These are phyloP conservation scores for Calameuta filiformis DNA, from an alignment of 2,888 invertebrate species.

Conservation along the genomic window DNA sequence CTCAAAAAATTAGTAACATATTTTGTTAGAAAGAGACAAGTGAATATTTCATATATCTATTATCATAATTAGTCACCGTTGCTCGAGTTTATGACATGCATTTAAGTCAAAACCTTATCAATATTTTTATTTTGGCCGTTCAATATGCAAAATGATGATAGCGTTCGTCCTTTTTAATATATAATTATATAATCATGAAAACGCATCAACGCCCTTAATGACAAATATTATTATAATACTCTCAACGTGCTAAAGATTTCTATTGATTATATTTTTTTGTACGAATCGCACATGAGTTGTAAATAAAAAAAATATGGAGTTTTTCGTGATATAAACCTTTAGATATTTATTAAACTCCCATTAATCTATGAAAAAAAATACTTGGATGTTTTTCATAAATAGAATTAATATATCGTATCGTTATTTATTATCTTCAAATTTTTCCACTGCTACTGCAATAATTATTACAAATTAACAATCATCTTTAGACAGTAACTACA, in stretches of 20 bases:
- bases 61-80: not conserved
- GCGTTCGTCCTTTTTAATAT: not conserved
- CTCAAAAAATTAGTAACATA: not conserved
- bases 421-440: slow-evolving; percentile 8
- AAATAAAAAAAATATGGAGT: not conserved
- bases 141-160: not conserved
- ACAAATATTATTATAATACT: not conserved
- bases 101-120: not conserved
- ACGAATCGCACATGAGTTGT: not conserved
- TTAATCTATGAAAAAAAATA: not conserved
- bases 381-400: not conserved
- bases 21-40: not conserved
- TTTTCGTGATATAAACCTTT: not conserved
- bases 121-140: not conserved
- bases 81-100: not conserved
- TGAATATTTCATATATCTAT: not conserved
- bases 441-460: slow-evolving; percentile 34
- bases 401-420: not conserved
- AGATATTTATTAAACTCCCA: not conserved
- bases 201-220: not conserved
- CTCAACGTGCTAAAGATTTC: not conserved
- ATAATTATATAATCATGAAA: not conserved
- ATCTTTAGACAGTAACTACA: slow-evolving; percentile 51
- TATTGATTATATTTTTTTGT: not conserved
- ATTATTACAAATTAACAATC: slow-evolving; percentile 59